Base-by-base conservation (phyloP, 2,888 invertebrate genomes). In the Dexiosoma caninum region DNA sequence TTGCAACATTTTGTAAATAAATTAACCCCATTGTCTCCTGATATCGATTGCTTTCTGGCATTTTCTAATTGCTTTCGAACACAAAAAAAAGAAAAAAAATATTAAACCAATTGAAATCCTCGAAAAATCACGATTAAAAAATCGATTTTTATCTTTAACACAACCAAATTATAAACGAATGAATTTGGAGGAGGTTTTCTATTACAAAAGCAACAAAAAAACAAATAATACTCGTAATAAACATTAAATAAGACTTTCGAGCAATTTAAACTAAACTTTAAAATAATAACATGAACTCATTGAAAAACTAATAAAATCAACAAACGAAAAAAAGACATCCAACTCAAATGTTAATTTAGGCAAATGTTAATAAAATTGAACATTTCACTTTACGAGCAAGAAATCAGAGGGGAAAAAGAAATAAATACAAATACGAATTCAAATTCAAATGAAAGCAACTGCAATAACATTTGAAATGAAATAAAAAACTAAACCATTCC, bases 331-430 rank as follows among this genome's bases (percentile, higher is more conserved):
- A 51, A 55, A 46, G 21, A 35, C 14, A 10, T 9, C 12, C 9
- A 35, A n/a, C 57, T 71, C 57, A 71, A 78, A 78, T 78, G 77
- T 70, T 78, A 78, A 78, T 78, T 78, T 71, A 71, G 69, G 64
- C 64, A 78, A 78, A 78, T 71, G 77, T 59, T 70, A 78, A 71
- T 64, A 71, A 71, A 78, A 78, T 23, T 78, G 64, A 78, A 64
- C 70, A 71, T 78, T 78, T 71, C 77, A 78, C 77, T 78, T 71
- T 71, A 78, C 42, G 64, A 71, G 70, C 70, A 78, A 71, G 49
- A 78, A 78, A 64, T 57, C 64, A n/a, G n/a, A n/a, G n/a, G n/a
- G 30, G 32, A 27, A 8, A 16, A 53, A 44, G 6, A 21, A 42
- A 0, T 49, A 23, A n/a, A n/a, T n/a, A 6, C 30, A 27, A n/a